These are phyloP conservation scores for Eurytoma adleriae DNA, from an alignment of 2,888 invertebrate genomes.

Conservation along the genomic window DNA sequence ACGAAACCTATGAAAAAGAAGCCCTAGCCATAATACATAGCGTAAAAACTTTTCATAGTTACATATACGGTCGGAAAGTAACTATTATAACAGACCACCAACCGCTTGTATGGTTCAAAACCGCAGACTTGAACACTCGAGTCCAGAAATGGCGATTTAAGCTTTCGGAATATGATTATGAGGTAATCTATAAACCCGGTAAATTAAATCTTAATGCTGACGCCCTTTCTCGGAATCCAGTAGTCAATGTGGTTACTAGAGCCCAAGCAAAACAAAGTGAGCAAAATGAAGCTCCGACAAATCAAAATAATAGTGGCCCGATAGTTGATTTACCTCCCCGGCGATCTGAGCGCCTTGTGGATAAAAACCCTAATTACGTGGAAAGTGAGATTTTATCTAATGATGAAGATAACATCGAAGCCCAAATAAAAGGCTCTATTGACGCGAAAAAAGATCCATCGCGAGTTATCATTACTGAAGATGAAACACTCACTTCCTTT, in stretches of 20 bases:
- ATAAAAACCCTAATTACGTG: too few species aligned
- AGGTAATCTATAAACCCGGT: conserved; percentile 52
- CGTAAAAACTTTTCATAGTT: background rate
- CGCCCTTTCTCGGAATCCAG: conserved; percentile 51
- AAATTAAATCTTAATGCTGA: conserved; percentile 50
- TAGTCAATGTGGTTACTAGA: background rate
- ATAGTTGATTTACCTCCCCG: too few species aligned
- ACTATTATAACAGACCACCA: conserved; percentile 13
- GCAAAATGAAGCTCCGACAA: background rate
- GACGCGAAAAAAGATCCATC: too few species aligned
- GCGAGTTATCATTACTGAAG: too few species aligned
- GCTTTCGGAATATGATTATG: conserved; percentile 52
- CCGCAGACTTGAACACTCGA: background rate
- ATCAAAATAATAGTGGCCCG: background rate
- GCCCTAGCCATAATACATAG: conserved; percentile 2
- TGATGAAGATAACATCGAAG: too few species aligned
- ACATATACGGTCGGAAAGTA: conserved; percentile 14
- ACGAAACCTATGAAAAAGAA: conserved; percentile 29
- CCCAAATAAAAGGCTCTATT: too few species aligned
- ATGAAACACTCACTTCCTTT: too few species aligned
- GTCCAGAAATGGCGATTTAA: conserved; percentile 4
- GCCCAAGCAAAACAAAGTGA: background rate
- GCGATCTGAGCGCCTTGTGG: too few species aligned
- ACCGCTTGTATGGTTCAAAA: background rate
- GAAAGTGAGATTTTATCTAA: too few species aligned